Percentiles rank a stretch among this genome's conserved stretches.
Conservation (phyloP, 1,140 invertebrate species). For the Semibalanus balanoides region DNA sequence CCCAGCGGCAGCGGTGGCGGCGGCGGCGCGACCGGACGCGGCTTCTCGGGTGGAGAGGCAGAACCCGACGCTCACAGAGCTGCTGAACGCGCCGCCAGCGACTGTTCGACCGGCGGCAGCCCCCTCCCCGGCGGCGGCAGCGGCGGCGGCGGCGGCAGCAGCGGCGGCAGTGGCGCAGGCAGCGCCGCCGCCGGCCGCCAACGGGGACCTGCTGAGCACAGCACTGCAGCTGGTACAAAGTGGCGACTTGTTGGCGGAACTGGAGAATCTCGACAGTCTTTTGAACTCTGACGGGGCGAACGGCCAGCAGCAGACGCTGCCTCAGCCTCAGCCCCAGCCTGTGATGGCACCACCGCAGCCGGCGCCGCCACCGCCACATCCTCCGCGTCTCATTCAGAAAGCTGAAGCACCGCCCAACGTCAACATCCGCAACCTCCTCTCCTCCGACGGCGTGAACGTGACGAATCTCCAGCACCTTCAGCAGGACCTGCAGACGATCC, state of each 20-base stretch:
- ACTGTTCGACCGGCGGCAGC: not conserved
- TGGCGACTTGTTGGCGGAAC: not conserved
- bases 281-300: not conserved
- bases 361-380: not conserved
- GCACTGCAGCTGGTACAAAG: conserved; percentile 3
- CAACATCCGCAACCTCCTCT: not conserved
- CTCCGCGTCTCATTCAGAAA: not conserved
- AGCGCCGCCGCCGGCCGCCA: not conserved
- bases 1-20: no score
- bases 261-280: not conserved
- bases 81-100: no score
- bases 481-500: not conserved
- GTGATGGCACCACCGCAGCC: not conserved
- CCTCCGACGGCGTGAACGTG: not conserved
- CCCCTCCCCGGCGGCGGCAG: not conserved
- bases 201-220: not conserved
- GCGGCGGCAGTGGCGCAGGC: not conserved
- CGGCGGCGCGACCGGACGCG: not conserved
- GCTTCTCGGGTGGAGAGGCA: no score
- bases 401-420: not conserved
- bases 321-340: not conserved
- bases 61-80: no score
- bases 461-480: not conserved
- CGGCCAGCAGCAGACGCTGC: not conserved
- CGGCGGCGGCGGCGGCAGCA: not conserved